Conservation (phyloP, 2,797 vertebrate genomes). For the Takifugu ocellatus region DNA sequence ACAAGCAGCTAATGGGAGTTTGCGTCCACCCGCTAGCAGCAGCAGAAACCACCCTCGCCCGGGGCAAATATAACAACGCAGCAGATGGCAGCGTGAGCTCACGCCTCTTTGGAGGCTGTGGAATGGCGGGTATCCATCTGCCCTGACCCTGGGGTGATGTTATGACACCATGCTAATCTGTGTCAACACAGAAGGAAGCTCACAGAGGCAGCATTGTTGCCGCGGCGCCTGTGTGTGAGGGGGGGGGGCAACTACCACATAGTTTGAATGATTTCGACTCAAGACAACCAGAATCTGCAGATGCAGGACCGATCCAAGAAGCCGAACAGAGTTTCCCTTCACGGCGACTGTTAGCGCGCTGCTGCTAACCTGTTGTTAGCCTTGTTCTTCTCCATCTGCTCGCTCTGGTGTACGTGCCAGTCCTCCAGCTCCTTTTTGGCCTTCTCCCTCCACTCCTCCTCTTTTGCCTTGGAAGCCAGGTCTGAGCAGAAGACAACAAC, state of each 20-base stretch:
- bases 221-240: neutral
- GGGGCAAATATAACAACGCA: too few species aligned
- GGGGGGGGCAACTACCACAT: too few species aligned
- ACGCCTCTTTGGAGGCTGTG: too few species aligned
- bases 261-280: neutral
- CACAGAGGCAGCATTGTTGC: neutral
- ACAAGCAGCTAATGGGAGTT: too few species aligned
- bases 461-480: conserved; percentile 88
- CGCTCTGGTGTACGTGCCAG: conserved; percentile 93
- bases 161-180: too few species aligned
- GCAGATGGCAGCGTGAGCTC: too few species aligned
- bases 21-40: too few species aligned
- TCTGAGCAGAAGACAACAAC: conserved; percentile 56
- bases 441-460: conserved; percentile 92
- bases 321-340: neutral
- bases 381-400: conserved; percentile 97
- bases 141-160: too few species aligned
- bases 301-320: too few species aligned
- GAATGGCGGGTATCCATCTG: too few species aligned
- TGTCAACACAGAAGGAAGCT: neutral
- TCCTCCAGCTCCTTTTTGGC: conserved; percentile 96
- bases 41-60: too few species aligned
- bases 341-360: neutral
- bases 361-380: conserved; percentile 87
- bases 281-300: neutral